phyloP scores from a whole-genome alignment of 2,797 vertebrate species.

The Nannoperca obscura region DNA sequence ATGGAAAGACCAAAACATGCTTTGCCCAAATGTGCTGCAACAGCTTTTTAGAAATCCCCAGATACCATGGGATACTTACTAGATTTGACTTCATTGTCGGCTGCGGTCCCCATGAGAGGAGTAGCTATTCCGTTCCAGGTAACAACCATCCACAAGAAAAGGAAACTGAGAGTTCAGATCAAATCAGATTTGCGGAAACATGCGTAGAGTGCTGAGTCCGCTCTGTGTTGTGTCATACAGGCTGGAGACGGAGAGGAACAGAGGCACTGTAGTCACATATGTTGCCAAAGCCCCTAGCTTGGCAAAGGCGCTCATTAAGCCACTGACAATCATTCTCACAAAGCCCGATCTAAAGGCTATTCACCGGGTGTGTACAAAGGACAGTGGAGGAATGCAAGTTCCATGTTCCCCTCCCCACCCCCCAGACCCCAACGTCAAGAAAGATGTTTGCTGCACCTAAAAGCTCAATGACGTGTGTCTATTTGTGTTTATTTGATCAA shows the following conservation, averaged over 20 bases:
- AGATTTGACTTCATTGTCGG: constrained; percentile 62
- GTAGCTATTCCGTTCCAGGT: constrained; percentile 58
- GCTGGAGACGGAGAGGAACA: constrained; percentile 53
- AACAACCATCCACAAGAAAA: constrained; percentile 65
- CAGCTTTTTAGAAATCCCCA: constrained; percentile 32
- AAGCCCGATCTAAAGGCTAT: constrained; percentile 85
- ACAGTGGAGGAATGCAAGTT: constrained; percentile 81
- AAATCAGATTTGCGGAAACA: constrained; percentile 42
- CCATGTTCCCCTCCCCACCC: constrained; percentile 31
- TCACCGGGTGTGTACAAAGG: constrained; percentile 79
- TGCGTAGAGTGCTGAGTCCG: constrained; percentile 21
- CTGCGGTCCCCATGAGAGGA: constrained; percentile 59
- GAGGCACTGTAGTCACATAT: constrained; percentile 79
- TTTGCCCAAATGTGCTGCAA: constrained; percentile 27
- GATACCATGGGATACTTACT: constrained; percentile 72
- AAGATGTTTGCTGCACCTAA: constrained; percentile 70
- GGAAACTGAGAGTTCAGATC: constrained; percentile 28
- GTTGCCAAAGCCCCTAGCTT: constrained; percentile 84
- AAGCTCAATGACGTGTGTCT: constrained; percentile 41
- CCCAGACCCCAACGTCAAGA: constrained; percentile 20
- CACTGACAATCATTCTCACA: constrained; percentile 88
- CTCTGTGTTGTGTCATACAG: constrained; percentile 50
- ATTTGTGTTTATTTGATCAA: constrained; percentile 59
- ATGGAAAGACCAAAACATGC: constrained; percentile 46
- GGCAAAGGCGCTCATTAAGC: constrained; percentile 89